These are phyloP conservation scores for Cololabis saira DNA, from an alignment of 2,113 vertebrate species.

Conservation along the genomic window DNA sequence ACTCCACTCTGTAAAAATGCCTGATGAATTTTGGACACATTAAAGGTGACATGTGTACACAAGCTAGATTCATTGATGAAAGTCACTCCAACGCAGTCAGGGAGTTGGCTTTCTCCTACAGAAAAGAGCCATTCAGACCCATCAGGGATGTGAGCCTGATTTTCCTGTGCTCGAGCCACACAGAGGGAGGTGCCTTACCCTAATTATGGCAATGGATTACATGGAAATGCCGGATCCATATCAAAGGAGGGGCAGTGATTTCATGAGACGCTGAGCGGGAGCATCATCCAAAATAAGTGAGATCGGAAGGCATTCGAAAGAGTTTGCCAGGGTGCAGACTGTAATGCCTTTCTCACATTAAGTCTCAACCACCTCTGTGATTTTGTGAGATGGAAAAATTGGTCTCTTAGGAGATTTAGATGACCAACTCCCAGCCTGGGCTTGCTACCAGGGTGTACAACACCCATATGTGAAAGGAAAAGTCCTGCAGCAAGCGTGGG, in stretches of 20 bases:
- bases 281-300: slow-evolving; percentile 26
- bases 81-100: slow-evolving; percentile 61
- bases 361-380: slow-evolving; percentile 31
- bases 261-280: slow-evolving; percentile 53
- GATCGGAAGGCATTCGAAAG: slow-evolving; percentile 44
- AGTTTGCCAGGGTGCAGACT: slow-evolving; percentile 31
- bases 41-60: slow-evolving; percentile 66
- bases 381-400: slow-evolving; percentile 63
- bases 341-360: slow-evolving; percentile 59
- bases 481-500: slow-evolving; percentile 52
- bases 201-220: slow-evolving; percentile 75
- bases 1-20: slow-evolving; percentile 55
- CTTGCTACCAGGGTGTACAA: slow-evolving; percentile 50
- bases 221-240: slow-evolving; percentile 73
- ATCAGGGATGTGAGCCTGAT: slow-evolving; percentile 66
- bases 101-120: slow-evolving; percentile 54
- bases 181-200: slow-evolving; percentile 69
- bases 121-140: slow-evolving; percentile 73
- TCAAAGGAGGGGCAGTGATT: slow-evolving; percentile 72
- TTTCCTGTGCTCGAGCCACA: slow-evolving; percentile 68
- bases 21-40: slow-evolving; percentile 51
- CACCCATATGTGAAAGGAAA: slow-evolving; percentile 59
- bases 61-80: slow-evolving; percentile 66
- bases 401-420: slow-evolving; percentile 53
- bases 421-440: slow-evolving; percentile 53